Base-by-base conservation (phyloP, 2,797 vertebrate species). In the Otolemur crassicaudatus region DNA sequence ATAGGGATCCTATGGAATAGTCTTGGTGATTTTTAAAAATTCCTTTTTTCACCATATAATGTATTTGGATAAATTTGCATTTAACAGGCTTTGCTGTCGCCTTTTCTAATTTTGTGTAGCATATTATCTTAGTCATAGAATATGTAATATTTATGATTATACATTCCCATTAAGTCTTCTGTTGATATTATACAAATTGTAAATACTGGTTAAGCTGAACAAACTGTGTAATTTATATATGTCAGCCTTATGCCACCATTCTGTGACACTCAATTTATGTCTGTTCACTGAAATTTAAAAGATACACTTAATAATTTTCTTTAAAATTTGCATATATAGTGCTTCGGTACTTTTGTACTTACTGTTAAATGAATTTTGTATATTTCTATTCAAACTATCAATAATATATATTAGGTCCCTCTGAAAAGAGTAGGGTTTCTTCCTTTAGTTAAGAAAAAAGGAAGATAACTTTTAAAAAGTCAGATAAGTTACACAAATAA, bases 131-230 rank as follows among this genome's bases (percentile, higher is more conserved):
- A 53, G 49, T 63, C 43, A 94, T 22, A 60, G 25, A 76, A 16
- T 63, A 86, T 37, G 31, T 2, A 72, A 65, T 72, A 56, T 91
- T 76, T 46, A 43, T 90, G 56, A 63, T 7, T 58, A 9, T 53
- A 73, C 13, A 31, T 87, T 87, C 13, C 27, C 20, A 58, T 72
- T 76, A 65, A 85, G 80, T 79, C 34, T 73, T 58, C 4, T 65
- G 46, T 95, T 87, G 40, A 72, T 46, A 67, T 85, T 73, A 43
- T 23, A 91, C 31, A 84, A 81, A 65, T 86, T 87, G 37, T 58
- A 90, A 90, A 25, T 87, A 67, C 27, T 87, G 16, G 1, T 58
- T 61, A 46, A 67, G 81, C 20, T 79, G 23, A 87, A 82, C 56
- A 29, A 8, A 4, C 16, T 76, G 61, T 69, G 13, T 75, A 92